phyloP scores from a whole-genome alignment of 2,797 vertebrate genomes.

The Huso huso region DNA sequence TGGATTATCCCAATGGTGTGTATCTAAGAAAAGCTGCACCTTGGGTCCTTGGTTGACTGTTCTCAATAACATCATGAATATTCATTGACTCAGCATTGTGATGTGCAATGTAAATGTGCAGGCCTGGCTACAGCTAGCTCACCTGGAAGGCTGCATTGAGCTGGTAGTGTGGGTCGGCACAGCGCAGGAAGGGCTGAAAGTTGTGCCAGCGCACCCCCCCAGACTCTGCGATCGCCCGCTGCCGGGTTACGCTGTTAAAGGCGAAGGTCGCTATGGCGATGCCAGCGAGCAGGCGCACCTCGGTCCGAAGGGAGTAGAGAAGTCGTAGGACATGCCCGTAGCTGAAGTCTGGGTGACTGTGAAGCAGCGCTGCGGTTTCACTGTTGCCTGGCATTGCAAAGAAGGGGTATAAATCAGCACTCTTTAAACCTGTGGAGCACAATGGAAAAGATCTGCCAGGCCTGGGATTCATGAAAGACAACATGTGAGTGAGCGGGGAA shows the following conservation, averaged over 20 bases:
- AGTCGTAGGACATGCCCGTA: conserved; percentile 6
- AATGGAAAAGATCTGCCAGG: neutral
- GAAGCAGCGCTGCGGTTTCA: conserved; percentile 10
- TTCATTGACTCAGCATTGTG: no score
- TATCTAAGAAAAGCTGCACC: no score
- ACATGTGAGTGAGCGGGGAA: no score
- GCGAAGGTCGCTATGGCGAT: conserved; percentile 18
- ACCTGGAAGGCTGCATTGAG: conserved; percentile 22
- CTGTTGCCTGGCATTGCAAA: neutral
- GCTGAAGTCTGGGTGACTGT: conserved; percentile 5
- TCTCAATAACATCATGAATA: no score
- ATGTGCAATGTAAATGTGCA: no score
- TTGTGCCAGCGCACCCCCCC: conserved; percentile 18
- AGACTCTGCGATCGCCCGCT: conserved; percentile 8
- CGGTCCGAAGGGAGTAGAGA: conserved; percentile 5
- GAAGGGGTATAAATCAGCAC: neutral
- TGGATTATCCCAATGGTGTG: no score
- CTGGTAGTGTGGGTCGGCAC: conserved; percentile 1
- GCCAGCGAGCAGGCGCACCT: conserved; percentile 9
- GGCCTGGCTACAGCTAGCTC: neutral
- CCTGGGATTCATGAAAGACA: neutral
- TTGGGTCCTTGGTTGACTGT: no score
- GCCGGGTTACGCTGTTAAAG: conserved; percentile 17
- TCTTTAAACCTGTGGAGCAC: neutral
- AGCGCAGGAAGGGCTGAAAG: conserved; percentile 11